Evolutionary conservation across 1,140 invertebrate genomes (phyloP), one percentile per base, ranked within the genome.

Genomic region (Pseudomyrmex sp.): DNA sequence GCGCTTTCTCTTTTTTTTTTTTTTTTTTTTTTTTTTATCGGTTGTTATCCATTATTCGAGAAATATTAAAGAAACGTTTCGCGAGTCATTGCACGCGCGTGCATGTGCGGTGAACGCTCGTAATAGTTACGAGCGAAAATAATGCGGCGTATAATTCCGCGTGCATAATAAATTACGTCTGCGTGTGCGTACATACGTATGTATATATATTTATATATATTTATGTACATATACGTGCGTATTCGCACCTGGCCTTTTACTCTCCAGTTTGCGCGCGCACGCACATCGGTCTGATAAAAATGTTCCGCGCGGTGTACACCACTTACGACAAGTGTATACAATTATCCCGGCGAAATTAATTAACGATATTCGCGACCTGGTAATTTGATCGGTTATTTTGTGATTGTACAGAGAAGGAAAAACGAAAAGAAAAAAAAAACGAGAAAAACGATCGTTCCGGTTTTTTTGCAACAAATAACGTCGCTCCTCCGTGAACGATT

Each of bases 181-280:
- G 44, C 15, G 18, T 23, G 23, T 12, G 13, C 35, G 63, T 56
- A 13, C 2, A 46, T 44, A 77, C 13, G 26, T 35, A 75, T n/a
- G 13, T 18, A 18, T 18, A 18, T 18, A 18, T 18, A 18, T 18
- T n/a, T 18, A 18, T 13, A 26, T 26, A 2, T 26, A 26, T 26
- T 2, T 26, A 26, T 26, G 26, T 26, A 2, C 26, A 26, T 23
- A 18, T 26, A 12, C 46, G 10, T 48, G 54, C 65, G 76, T 61
- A 70, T 80, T 80, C 44, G 66, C 66, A 70, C 44, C 65, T 70
- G 76, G 76, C 66, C 76, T 80, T 68, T 80, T 80, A 80, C 54
- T 35, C 35, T 35, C 13, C 44, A 18, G n/a, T 18, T 7, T 1
- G 35, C 26, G 26, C 26, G 26, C 26, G 26, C 56, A 59, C n/a